phyloP scores from a whole-genome alignment of 2,797 vertebrate species.

The Pseudotriccus pelzelni region DNA sequence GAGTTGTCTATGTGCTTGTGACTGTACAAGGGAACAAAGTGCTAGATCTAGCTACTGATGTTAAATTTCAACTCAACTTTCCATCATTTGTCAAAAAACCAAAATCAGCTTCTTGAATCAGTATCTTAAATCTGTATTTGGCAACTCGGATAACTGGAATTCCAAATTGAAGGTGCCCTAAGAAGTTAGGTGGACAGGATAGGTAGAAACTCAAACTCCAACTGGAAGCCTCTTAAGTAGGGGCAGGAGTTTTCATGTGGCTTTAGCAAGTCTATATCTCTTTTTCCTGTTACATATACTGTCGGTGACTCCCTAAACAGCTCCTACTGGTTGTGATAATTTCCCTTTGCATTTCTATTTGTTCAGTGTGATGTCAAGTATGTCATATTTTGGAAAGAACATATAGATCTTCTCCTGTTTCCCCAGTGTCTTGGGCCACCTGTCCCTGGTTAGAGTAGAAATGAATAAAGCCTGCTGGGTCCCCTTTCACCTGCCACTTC shows the following conservation, averaged over 20 bases:
- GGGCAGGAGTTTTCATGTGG: neutral
- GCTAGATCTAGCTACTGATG: neutral
- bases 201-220: neutral
- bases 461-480: neutral
- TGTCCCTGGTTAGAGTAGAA: neutral
- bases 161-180: neutral
- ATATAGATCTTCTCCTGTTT: neutral
- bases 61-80: neutral
- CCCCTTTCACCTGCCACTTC: neutral
- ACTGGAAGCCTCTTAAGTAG: neutral
- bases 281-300: neutral
- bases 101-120: neutral
- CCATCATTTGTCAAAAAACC: neutral
- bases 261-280: neutral
- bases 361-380: neutral
- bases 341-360: neutral
- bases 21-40: neutral
- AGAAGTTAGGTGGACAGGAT: neutral
- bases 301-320: neutral
- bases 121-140: neutral
- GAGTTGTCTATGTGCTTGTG: neutral
- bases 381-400: neutral
- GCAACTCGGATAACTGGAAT: neutral
- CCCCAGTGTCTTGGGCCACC: neutral
- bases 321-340: neutral